phyloP scores from a whole-genome alignment of 2,797 vertebrate species.

The Sebastes elongatus region DNA sequence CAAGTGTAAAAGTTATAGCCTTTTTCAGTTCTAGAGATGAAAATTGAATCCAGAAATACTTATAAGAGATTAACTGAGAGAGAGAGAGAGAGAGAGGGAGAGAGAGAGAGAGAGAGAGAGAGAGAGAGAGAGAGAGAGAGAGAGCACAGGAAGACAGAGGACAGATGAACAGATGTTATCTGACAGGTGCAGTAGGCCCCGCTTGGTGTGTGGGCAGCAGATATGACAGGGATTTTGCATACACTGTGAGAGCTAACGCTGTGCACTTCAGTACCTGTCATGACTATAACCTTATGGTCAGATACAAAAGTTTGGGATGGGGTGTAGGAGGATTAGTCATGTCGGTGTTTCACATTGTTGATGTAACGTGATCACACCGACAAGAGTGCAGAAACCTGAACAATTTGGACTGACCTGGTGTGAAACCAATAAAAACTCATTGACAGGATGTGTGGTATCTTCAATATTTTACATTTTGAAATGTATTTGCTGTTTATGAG shows the following conservation, averaged over 20 bases:
- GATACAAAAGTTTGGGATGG: conserved; percentile 40
- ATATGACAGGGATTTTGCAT: conserved; percentile 72
- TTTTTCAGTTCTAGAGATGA: background rate
- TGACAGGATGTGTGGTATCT: background rate
- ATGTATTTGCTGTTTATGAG: background rate
- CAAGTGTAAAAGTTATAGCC: background rate
- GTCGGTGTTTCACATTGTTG: conserved; percentile 35
- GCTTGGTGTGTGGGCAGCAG: conserved; percentile 71
- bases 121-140: conserved; percentile 13
- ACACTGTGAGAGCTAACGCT: conserved; percentile 57
- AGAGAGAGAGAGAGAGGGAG: conserved; percentile 19
- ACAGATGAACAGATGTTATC: conserved; percentile 76
- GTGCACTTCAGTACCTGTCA: conserved; percentile 63
- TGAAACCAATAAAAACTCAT: conserved; percentile 13
- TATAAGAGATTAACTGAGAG: background rate
- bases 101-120: background rate
- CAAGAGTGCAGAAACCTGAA: background rate
- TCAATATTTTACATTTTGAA: background rate
- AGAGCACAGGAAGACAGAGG: conserved; percentile 28
- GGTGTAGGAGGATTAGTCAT: conserved; percentile 60
- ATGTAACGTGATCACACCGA: conserved; percentile 30
- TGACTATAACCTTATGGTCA: conserved; percentile 67
- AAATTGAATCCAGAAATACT: background rate
- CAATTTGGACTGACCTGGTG: background rate
- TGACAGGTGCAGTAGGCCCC: conserved; percentile 70